Conservation (phyloP, 1,140 invertebrate genomes). For the Pararge aegeria region DNA sequence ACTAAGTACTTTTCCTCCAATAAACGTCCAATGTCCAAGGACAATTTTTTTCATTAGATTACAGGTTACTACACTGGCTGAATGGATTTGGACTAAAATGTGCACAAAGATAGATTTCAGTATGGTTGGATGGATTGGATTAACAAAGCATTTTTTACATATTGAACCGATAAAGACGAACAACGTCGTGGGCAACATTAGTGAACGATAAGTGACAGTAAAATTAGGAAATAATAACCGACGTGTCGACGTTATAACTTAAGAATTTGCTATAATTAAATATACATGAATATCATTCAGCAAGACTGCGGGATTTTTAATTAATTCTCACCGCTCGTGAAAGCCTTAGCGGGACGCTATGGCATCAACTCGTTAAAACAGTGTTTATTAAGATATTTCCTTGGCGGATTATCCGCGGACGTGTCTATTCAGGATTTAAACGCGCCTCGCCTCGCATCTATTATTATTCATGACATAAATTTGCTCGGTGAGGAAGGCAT, state of each 20-base stretch:
- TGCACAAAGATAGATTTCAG: no score
- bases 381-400: constrained; percentile 68
- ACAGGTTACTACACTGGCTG: no score
- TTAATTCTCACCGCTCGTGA: constrained; percentile 17
- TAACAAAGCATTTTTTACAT: no score
- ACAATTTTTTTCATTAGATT: no score
- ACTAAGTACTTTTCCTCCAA: background rate
- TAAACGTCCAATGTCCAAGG: no score
- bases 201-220: background rate
- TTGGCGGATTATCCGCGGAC: constrained; percentile 59
- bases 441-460: constrained; percentile 51
- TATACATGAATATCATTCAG: constrained; percentile 16
- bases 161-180: no score
- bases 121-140: no score
- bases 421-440: constrained; percentile 68
- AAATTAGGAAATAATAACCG: background rate
- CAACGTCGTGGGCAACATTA: no score
- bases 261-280: background rate
- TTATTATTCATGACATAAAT: constrained; percentile 79
- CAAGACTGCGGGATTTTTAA: constrained; percentile 16
- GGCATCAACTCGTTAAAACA: constrained; percentile 58
- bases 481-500: constrained; percentile 70
- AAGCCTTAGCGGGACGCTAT: constrained; percentile 19
- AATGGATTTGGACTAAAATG: no score
- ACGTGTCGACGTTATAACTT: background rate